These are phyloP conservation scores for Ailurus styani DNA, from an alignment of 2,113 vertebrate species.

Conservation along the genomic window DNA sequence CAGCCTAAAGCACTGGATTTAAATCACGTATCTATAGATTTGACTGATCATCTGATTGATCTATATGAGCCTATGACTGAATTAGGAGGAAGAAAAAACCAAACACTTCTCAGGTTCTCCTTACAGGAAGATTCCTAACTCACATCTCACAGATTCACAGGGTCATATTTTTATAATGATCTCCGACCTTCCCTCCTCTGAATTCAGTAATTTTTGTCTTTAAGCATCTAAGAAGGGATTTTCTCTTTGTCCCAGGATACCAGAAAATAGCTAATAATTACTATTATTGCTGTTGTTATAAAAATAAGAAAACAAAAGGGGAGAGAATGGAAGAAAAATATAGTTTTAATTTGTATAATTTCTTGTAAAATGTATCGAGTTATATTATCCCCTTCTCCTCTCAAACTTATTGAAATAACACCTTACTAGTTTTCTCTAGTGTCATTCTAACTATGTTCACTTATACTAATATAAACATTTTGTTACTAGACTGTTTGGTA, in stretches of 20 bases:
- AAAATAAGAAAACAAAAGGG: not conserved
- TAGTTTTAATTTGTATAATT: not conserved
- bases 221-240: not conserved
- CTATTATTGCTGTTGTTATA: not conserved
- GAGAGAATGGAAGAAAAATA: not conserved
- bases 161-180: not conserved
- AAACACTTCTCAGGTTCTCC: slow-evolving; percentile 53
- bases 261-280: not conserved
- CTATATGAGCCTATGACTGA: slow-evolving; percentile 55
- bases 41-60: slow-evolving; percentile 36
- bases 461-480: slow-evolving; percentile 15
- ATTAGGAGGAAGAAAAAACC: not conserved
- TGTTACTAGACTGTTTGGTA: not conserved
- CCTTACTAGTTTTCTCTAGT: not conserved
- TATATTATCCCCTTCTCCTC: not conserved
- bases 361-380: not conserved
- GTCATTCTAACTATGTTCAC: not conserved
- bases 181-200: not conserved
- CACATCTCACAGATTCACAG: slow-evolving; percentile 50
- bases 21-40: slow-evolving; percentile 55
- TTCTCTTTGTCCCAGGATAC: not conserved
- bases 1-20: slow-evolving; percentile 62
- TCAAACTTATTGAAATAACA: not conserved
- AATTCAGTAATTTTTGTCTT: slow-evolving; percentile 35
- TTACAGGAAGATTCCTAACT: slow-evolving; percentile 66